Evolutionary conservation across 2,888 invertebrate species (phyloP).

Genomic region (Melitaea athalia): DNA sequence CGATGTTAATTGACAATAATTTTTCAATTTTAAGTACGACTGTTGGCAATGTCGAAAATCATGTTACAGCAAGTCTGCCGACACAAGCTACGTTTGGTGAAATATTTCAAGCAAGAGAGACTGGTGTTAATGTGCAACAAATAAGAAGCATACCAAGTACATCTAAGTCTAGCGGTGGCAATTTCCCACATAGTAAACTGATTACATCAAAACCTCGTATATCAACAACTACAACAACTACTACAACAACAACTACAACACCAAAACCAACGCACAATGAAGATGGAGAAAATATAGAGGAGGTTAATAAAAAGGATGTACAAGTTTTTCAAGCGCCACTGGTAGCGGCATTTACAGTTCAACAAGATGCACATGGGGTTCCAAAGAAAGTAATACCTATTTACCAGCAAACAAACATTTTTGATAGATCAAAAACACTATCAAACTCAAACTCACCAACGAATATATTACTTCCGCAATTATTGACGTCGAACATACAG

Average conservation of each 20-base stretch:
- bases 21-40: constrained; percentile 74
- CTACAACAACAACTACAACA: constrained; percentile 83
- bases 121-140: constrained; percentile 64
- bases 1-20: constrained; percentile 65
- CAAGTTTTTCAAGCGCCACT: constrained; percentile 91
- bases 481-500: constrained; percentile 47
- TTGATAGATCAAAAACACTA: constrained; percentile 49
- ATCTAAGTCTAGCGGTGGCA: constrained; percentile 45
- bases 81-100: constrained; percentile 68
- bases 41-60: constrained; percentile 75
- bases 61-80: constrained; percentile 63
- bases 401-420: constrained; percentile 74
- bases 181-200: constrained; percentile 44
- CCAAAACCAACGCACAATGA: constrained; percentile 86
- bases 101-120: constrained; percentile 70
- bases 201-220: constrained; percentile 42
- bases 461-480: constrained; percentile 11
- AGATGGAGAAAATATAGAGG: constrained; percentile 86
- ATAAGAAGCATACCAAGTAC: constrained; percentile 65
- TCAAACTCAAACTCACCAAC: constrained; percentile 45
- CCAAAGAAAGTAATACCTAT: constrained; percentile 91
- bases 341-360: constrained; percentile 92
- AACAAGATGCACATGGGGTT: constrained; percentile 89
- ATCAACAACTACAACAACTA: constrained; percentile 59
- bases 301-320: constrained; percentile 86